phyloP scores from a whole-genome alignment of 1,140 invertebrate genomes.

The Drosophila sechellia region DNA sequence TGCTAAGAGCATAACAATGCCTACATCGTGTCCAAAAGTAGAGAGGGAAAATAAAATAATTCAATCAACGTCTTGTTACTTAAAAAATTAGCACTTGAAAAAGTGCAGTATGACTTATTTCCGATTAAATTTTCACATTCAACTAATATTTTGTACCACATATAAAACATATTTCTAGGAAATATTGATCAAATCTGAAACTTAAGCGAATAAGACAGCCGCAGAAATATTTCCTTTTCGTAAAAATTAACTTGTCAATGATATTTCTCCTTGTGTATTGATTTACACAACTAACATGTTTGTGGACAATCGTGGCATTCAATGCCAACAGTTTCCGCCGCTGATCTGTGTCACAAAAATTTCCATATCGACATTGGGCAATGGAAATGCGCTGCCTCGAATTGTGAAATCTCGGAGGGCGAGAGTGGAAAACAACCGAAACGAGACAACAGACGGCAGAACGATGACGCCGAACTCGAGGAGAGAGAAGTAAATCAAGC shows the following conservation, averaged over 20 bases:
- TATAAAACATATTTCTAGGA: no score
- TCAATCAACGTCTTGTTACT: background rate
- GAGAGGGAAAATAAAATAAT: background rate
- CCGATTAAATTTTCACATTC: no score
- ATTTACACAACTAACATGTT: conserved; percentile 38
- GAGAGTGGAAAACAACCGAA: conserved; percentile 22
- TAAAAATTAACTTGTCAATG: background rate
- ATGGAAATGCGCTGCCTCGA: conserved; percentile 43
- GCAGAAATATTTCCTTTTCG: no score
- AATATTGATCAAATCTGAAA: no score
- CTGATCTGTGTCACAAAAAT: conserved; percentile 66
- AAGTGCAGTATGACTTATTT: background rate
- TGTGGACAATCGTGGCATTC: conserved; percentile 27
- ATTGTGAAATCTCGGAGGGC: conserved; percentile 59
- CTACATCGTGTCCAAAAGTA: conserved; percentile 1
- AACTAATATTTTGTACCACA: no score
- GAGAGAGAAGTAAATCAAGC: conserved; percentile 36
- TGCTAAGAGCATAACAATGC: conserved; percentile 38
- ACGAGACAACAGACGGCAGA: conserved; percentile 13
- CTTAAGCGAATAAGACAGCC: no score
- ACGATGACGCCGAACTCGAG: conserved; percentile 41
- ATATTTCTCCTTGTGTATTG: conserved; percentile 17
- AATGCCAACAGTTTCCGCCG: conserved; percentile 63
- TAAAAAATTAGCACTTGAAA: background rate
- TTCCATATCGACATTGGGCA: conserved; percentile 60